Evolutionary conservation across 64 coral and sea anemone genomes (phyloP).

Genomic region (Acropora tenuis): DNA sequence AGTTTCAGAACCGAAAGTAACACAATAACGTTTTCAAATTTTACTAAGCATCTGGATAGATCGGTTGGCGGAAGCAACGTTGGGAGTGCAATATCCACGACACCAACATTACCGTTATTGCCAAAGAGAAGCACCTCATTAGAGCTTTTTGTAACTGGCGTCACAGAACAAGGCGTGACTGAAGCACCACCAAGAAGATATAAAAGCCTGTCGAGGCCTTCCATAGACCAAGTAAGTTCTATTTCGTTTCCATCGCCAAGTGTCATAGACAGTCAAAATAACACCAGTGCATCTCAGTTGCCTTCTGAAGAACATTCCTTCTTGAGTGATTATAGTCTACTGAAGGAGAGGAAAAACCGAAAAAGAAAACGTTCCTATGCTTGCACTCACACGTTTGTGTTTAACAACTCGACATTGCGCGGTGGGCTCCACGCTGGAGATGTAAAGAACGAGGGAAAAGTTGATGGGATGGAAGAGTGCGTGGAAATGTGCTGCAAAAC

Average conservation of each 20-base stretch:
- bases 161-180: neutral
- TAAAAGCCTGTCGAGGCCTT: neutral
- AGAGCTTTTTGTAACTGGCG: neutral
- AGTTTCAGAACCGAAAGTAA: neutral
- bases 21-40: neutral
- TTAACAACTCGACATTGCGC: conserved; percentile 71
- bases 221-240: neutral
- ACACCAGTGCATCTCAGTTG: neutral
- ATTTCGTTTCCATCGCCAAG: neutral
- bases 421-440: conserved; percentile 70
- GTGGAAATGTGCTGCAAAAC: conserved; percentile 69
- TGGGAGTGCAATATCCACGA: neutral
- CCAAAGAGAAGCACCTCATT: neutral
- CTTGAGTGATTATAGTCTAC: conserved; percentile 37
- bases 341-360: neutral
- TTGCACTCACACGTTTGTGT: conserved; percentile 69
- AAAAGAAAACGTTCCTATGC: conserved; percentile 41
- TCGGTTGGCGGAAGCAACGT: neutral
- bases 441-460: conserved; percentile 44
- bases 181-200: neutral
- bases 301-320: neutral
- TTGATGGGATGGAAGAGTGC: conserved; percentile 65
- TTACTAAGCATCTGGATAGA: neutral
- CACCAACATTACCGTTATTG: neutral
- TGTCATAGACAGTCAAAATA: neutral